Evolutionary conservation across 1,140 invertebrate species (phyloP), one percentile per base, ranked within the genome.

Genomic region (Antheraea pernyi): DNA sequence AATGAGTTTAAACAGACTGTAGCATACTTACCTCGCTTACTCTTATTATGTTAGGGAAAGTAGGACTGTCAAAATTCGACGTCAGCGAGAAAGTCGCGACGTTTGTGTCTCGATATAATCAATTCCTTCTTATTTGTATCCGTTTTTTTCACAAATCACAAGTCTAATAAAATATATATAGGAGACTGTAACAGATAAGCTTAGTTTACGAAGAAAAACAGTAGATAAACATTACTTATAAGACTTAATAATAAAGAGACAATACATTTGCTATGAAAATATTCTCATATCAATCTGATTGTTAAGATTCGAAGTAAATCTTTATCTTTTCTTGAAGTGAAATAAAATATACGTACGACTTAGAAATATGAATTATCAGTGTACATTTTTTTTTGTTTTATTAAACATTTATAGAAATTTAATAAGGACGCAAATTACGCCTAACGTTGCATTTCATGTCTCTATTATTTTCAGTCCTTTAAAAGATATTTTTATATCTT

Each of bases 211-310:
- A 16, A 53, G 9, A 53, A 53, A 53, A 53, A 13, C 46, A 53
- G 11, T 53, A 53, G 42, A 69, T 72, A 71, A 71, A 76, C 61
- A 77, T 72, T 80, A 82, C 74, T 58, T 61, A 63, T 85, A 88
- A 83, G 81, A 73, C 73, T 72, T 77, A 77, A 69, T 83, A 88
- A 89, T 86, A 77, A 79, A 76, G 85, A 80, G 88, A 90, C 88
- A 90, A 90, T 90, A 90, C 88, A 79, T 81, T 78, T 84, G 83
- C 81, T 85, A 87, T 78, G 78, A 84, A 81, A 75, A 53, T 74
- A 80, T 75, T 86, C 75, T 86, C 84, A 87, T 88, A 87, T 86
- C 82, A 84, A 77, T 76, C 70, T 30, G 19, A 46, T 53, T 16
- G 11, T 53, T 53, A 53, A 5, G 13, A 53, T 53, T 13, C 16